Percentiles rank a stretch among this genome's conserved stretches.
Evolutionary conservation across 2,888 invertebrate genomes (phyloP).

Genomic region (Bembecia ichneumoniformis): DNA sequence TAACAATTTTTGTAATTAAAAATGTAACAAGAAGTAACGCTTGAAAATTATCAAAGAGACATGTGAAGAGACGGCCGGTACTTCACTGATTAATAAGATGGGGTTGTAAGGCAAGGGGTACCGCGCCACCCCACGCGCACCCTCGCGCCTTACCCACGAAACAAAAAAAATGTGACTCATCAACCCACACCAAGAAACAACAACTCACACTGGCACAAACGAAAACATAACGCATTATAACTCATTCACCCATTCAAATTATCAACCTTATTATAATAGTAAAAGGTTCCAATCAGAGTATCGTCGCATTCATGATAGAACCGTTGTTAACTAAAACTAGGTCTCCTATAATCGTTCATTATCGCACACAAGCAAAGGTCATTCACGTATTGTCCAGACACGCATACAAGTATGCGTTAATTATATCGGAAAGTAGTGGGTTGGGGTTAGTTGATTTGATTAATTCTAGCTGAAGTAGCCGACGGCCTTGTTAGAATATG

Average conservation of each 20-base stretch:
- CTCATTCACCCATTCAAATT: constrained; percentile 35
- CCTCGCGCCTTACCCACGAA: constrained; percentile 71
- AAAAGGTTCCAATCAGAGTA: constrained; percentile 38
- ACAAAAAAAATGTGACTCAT: constrained; percentile 75
- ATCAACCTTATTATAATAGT: constrained; percentile 44
- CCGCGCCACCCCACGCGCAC: constrained; percentile 58
- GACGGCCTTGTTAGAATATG: constrained; percentile 57
- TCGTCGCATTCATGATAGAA: constrained; percentile 26
- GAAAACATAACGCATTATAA: constrained; percentile 35
- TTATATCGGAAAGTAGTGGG: constrained; percentile 72
- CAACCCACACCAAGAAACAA: constrained; percentile 64
- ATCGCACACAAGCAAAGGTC: constrained; percentile 57
- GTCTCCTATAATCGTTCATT: constrained; percentile 71
- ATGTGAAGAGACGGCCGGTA: constrained; percentile 69
- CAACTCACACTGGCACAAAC: constrained; percentile 34
- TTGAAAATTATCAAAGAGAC: constrained; percentile 46
- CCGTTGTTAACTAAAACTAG: constrained; percentile 48
- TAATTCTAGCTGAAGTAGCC: constrained; percentile 65
- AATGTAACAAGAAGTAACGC: constrained; percentile 50
- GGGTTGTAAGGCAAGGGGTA: constrained; percentile 68
- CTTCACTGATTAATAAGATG: constrained; percentile 73
- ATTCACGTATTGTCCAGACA: constrained; percentile 57
- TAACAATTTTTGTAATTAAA: constrained; percentile 15
- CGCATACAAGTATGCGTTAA: constrained; percentile 66
- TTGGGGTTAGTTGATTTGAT: constrained; percentile 72